Evolutionary conservation across 1,140 invertebrate species (phyloP), one percentile per base, ranked within the genome.

Genomic region (Mylabris phalerata): DNA sequence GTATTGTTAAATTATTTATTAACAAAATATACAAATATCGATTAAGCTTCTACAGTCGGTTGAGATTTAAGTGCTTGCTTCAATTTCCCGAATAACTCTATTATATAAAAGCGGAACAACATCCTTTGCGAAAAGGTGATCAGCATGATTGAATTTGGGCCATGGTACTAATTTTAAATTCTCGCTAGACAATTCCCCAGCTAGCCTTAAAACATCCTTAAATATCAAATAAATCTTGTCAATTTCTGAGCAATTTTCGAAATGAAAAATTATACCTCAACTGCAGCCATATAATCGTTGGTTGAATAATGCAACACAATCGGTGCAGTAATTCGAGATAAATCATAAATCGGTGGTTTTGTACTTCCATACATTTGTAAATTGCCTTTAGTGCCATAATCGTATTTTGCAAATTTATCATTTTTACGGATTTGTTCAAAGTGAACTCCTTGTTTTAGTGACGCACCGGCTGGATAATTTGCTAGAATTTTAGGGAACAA

Each of bases 381-480:
- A 70, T 87, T 86, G 24, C 73, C 78, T 4, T 74, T 62, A 1
- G 38, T 13, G 0, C 87, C 87, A 65, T 84, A 89, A 67, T 90
- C 86, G 57, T 80, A 90, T 43, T 79, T 76, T 62, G 80, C 76
- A 61, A 87, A 88, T 55, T 76, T 75, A 4, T 86, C 82, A 32
- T 72, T 76, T 41, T 71, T 66, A 51, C 70, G 67, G n/a, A 86
- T 82, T 78, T 84, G 86, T 0, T 79, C 80, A 60, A 81, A 88
- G 72, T 89, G 86, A 10, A 88, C 66, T 0, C 93, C 65, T 19
- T 89, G 88, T 72, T 84, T 84, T 0, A 84, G 85, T 2, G 90
- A 93, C 0, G 90, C 83, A n/a, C 90, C 90, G 3, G 89, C 86
- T 3, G 92, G 91, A 11, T 81, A 80, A 65, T 93, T 89, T 11